These are phyloP conservation scores for Hemiscyllium ocellatum DNA, from an alignment of 2,113 vertebrate genomes.

Conservation along the genomic window DNA sequence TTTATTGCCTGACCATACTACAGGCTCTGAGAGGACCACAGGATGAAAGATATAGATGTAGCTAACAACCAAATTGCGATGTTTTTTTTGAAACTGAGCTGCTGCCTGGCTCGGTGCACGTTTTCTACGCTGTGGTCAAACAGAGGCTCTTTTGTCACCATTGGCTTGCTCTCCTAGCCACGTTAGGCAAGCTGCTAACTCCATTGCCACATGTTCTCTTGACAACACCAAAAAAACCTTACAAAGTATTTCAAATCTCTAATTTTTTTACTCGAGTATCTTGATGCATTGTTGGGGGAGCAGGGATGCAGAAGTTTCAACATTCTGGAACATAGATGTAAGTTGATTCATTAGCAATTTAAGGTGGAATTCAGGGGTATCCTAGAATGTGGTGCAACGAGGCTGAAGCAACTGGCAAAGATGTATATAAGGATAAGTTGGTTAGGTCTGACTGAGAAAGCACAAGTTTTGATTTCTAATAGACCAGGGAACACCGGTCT, in stretches of 20 bases:
- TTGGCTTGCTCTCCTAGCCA: background rate
- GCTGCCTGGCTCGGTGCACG: background rate
- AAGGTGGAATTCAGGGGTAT: background rate
- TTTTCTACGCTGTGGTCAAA: background rate
- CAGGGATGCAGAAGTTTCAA: background rate
- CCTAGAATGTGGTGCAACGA: background rate
- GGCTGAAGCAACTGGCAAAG: background rate
- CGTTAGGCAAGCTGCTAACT: background rate
- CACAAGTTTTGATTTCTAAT: too few species aligned
- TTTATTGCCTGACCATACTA: background rate
- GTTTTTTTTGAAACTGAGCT: background rate
- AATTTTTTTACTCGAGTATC: background rate
- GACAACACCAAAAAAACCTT: background rate
- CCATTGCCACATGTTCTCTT: background rate
- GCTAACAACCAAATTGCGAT: too few species aligned
- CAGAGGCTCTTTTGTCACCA: background rate
- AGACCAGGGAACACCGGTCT: too few species aligned
- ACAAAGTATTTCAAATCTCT: background rate
- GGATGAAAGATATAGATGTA: background rate
- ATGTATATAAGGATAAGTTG: background rate
- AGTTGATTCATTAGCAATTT: background rate
- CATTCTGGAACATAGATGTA: background rate
- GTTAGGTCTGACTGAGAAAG: background rate
- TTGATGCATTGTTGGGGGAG: background rate
- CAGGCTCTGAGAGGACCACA: background rate